A percentile compares a stretch with the other conserved stretches of the same genome.
Evolutionary conservation across 1,140 invertebrate genomes (phyloP).

Genomic region (Danaus plexippus): DNA sequence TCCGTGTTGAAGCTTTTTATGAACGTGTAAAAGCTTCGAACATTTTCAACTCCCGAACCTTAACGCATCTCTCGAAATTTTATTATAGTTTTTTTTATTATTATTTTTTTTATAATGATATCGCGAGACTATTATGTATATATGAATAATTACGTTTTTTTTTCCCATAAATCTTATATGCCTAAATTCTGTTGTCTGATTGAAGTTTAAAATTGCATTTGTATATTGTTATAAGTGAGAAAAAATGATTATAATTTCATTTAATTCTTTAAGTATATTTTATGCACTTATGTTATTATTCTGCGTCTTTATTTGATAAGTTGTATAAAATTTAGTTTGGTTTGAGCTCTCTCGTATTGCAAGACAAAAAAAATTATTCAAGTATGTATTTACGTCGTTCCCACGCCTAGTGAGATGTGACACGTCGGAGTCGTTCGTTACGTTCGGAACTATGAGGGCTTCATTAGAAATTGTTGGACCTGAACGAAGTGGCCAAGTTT

Average conservation of each 20-base stretch:
- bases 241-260: slow-evolving; percentile 42
- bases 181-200: slow-evolving; percentile 43
- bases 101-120: slow-evolving; percentile 21
- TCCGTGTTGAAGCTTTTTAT: slow-evolving; percentile 13
- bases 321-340: slow-evolving; percentile 60
- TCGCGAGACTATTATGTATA: slow-evolving; percentile 53
- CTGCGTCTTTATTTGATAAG: slow-evolving; percentile 40
- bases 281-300: slow-evolving; percentile 33
- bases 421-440: slow-evolving; percentile 20
- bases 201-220: slow-evolving; percentile 46
- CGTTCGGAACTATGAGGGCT: slow-evolving; percentile 7
- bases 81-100: slow-evolving; percentile 2
- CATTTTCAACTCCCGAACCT: slow-evolving; percentile 1
- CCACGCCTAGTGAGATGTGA: slow-evolving; percentile 34
- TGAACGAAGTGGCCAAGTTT: slow-evolving; percentile 58
- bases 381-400: slow-evolving; percentile 27
- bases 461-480: slow-evolving; percentile 30
- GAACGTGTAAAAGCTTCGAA: slow-evolving; percentile 6
- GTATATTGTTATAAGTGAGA: slow-evolving; percentile 55
- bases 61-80: no score
- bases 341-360: slow-evolving; percentile 50
- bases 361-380: slow-evolving; percentile 27
- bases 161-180: slow-evolving; percentile 29
- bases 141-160: slow-evolving; percentile 48
- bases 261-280: slow-evolving; percentile 44